These are phyloP conservation scores for Carduelis carduelis DNA, from an alignment of 2,797 vertebrate genomes.

Conservation along the genomic window DNA sequence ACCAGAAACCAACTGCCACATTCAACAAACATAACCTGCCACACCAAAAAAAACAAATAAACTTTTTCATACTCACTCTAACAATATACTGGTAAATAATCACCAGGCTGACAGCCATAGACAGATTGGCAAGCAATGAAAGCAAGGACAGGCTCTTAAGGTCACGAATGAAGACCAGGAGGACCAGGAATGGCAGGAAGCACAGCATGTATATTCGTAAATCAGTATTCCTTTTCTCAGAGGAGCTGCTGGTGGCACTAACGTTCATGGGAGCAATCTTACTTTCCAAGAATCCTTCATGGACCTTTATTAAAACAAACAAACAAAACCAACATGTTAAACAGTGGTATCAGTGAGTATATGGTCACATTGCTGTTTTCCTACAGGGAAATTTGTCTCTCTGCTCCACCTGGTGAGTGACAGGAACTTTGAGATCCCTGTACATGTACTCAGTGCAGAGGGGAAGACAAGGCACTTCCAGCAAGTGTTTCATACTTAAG, in stretches of 20 bases:
- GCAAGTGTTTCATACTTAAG: neutral
- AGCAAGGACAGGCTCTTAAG: conserved; percentile 82
- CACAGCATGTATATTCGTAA: conserved; percentile 84
- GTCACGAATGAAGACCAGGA: conserved; percentile 84
- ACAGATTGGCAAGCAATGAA: conserved; percentile 82
- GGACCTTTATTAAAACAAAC: conserved; percentile 69
- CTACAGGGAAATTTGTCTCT: neutral
- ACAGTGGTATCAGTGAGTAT: neutral
- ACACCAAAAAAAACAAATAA: neutral
- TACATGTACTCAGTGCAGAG: accelerated
- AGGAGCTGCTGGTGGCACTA: conserved; percentile 21
- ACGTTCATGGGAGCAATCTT: neutral
- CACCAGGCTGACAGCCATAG: conserved; percentile 85
- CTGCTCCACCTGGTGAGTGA: neutral
- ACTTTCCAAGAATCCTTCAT: conserved; percentile 78
- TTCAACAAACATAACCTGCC: neutral
- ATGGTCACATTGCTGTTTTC: accelerated
- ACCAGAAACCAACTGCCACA: neutral
- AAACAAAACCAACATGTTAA: neutral
- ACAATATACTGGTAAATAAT: conserved; percentile 85
- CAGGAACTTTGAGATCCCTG: neutral
- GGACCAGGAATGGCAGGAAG: conserved; percentile 82
- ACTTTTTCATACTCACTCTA: conserved; percentile 73
- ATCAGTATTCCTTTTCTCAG: conserved; percentile 72
- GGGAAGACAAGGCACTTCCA: neutral